Evolutionary conservation across 2,888 invertebrate species (phyloP), one percentile per base, ranked within the genome.

Genomic region (Meta bourneti): DNA sequence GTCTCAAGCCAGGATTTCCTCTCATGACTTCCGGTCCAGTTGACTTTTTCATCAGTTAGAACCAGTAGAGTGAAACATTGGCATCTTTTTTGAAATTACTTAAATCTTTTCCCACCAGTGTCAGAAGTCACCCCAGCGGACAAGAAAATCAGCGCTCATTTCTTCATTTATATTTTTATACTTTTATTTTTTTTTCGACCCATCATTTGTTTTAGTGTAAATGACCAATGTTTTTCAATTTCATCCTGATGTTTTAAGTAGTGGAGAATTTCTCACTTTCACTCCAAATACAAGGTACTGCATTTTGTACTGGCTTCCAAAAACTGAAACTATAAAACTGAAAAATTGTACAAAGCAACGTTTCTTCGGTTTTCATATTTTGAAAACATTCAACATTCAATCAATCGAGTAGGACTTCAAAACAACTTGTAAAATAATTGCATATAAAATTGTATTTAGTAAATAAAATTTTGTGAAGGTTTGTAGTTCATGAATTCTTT

Each of bases 1-100:
- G 85, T 92, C 70, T 91, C 91, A 19, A 91, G 91, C 75, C 92
- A 89, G 71, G 92, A 92, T 48, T 92, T 89, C 54, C 86, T 92
- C 49, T 92, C 92, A 49, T 92, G 91, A 92, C 79, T 91, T 78
- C 88, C 85, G 85, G 51, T 78, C 85, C 85, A 86, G 34, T 61
- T 54, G 81, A 80, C 74, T 19, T 61, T 34, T 54, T 80, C 69
- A 81, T 75, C 81, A 75, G 52, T 7, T 87, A 80, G 87, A 87
- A 52, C 70, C 34, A n/a, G 52, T 51, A 70, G 70, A 78, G 34
- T 20, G n/a, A 80, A 72, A 11, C 72, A 6, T 54, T 83, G 80
- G 8, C 11, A 54, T 80, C 72, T 20, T 49, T 71, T 71, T 48
- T 78, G 48, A 78, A 75, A 74, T 61, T 51, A n/a, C 48, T 72